Percentiles rank a stretch among this genome's conserved stretches.
Conservation (phyloP, 2,113 vertebrate genomes). For the Saccopteryx leptura region DNA sequence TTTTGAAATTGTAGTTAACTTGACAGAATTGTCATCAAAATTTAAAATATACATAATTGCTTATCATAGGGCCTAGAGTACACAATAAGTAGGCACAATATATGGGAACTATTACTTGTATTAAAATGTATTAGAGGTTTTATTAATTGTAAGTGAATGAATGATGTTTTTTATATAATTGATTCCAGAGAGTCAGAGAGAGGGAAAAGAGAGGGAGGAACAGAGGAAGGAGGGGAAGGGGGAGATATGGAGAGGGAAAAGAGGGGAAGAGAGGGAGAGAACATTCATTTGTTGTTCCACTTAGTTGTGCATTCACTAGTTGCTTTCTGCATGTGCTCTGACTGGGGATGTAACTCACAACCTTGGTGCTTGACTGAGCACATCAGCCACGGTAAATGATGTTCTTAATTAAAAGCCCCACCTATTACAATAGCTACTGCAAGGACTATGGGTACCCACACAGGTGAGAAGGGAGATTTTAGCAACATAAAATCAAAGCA, state of each 20-base stretch:
- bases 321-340: too few species aligned
- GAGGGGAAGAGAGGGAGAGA: too few species aligned
- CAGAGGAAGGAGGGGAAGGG: too few species aligned
- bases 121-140: conserved; percentile 9
- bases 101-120: background rate
- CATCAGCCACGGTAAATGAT: background rate
- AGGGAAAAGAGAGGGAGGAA: too few species aligned
- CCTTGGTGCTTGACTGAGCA: too few species aligned
- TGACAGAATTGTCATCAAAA: background rate
- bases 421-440: background rate
- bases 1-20: background rate
- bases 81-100: background rate
- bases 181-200: too few species aligned
- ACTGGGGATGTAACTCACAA: too few species aligned
- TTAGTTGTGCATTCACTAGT: too few species aligned
- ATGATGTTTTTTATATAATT: background rate
- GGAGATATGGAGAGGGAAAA: too few species aligned
- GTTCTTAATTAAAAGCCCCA: conserved; percentile 29
- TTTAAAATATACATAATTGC: background rate
- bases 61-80: background rate
- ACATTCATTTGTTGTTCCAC: too few species aligned
- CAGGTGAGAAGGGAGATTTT: background rate
- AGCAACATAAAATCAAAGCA: conserved; percentile 47
- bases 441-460: background rate
- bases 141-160: background rate